Conservation (phyloP, 2,888 invertebrate genomes). For the Gryllus longicercus region DNA sequence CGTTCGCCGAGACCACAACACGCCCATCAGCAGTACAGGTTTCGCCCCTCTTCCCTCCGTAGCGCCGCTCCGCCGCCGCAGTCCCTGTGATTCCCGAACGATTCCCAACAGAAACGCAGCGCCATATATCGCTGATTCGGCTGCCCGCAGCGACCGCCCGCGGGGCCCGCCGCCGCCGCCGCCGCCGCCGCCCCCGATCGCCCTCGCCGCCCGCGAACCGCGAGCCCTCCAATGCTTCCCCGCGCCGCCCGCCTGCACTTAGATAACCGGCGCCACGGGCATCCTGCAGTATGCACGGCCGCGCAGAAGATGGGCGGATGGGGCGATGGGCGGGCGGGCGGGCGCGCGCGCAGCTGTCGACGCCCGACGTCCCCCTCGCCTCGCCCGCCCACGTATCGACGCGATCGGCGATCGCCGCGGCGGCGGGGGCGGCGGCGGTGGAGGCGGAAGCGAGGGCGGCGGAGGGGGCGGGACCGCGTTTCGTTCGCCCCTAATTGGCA, state of each 20-base stretch:
- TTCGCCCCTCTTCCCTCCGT: neutral
- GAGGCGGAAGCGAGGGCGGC: neutral
- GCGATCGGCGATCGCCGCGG: neutral
- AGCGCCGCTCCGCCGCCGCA: neutral
- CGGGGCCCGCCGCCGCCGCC: constrained; percentile 1
- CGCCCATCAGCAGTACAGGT: constrained; percentile 17
- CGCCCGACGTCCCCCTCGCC: neutral
- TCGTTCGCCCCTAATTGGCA: no score
- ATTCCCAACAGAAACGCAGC: constrained; percentile 17
- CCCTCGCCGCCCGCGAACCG: neutral
- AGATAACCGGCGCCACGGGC: no score
- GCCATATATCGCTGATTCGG: constrained; percentile 17
- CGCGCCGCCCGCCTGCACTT: no score
- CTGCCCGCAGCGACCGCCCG: constrained; percentile 17
- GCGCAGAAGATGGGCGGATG: neutral
- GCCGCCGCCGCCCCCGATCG: neutral
- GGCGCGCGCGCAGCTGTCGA: neutral
- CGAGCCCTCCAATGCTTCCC: neutral
- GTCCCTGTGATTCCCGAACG: constrained; percentile 17
- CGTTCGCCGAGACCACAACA: constrained; percentile 17
- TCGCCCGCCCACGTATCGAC: neutral
- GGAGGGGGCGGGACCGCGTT: neutral
- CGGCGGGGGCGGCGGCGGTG: neutral
- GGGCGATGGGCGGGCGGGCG: neutral
- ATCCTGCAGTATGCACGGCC: no score